A percentile compares a stretch with the other conserved stretches of the same genome.
phyloP scores from a whole-genome alignment of 2,888 invertebrate species.

The Drosophila sordidula region DNA sequence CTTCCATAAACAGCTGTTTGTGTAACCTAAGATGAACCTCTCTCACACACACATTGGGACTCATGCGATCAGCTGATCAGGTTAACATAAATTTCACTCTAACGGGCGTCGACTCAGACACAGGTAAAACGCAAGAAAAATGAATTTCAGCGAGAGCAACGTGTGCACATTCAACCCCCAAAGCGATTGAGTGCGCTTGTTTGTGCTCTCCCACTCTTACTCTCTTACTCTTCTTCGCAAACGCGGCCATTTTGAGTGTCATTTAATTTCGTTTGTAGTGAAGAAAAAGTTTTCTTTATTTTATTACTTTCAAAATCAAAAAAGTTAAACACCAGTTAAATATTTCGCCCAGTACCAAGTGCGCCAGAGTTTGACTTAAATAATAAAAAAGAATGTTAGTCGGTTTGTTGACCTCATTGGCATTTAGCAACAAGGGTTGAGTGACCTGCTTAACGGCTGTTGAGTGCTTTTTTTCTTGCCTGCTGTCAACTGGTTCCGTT shows the following conservation, averaged over 20 bases:
- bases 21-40: slow-evolving; percentile 23
- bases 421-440: slow-evolving; percentile 60
- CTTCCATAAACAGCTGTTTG: slow-evolving; percentile 47
- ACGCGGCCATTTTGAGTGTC: slow-evolving; percentile 67
- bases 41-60: slow-evolving; percentile 8
- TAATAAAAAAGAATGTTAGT: slow-evolving; percentile 2
- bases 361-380: slow-evolving; percentile 13
- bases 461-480: slow-evolving; percentile 36
- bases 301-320: not conserved
- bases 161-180: slow-evolving; percentile 49
- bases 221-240: slow-evolving; percentile 13
- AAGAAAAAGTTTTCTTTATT: not conserved
- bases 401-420: slow-evolving; percentile 80
- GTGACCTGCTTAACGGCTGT: slow-evolving; percentile 63
- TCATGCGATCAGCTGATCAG: slow-evolving; percentile 71
- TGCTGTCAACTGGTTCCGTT: not conserved
- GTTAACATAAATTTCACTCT: slow-evolving; percentile 44
- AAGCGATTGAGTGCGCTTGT: slow-evolving; percentile 7
- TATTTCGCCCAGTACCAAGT: not conserved
- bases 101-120: slow-evolving; percentile 16
- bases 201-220: slow-evolving; percentile 1
- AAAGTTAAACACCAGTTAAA: not conserved
- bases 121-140: slow-evolving; percentile 42
- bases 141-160: slow-evolving; percentile 21
- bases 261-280: slow-evolving; percentile 14